Conservation (phyloP, 2,888 invertebrate genomes). For the Clunio marinus region DNA sequence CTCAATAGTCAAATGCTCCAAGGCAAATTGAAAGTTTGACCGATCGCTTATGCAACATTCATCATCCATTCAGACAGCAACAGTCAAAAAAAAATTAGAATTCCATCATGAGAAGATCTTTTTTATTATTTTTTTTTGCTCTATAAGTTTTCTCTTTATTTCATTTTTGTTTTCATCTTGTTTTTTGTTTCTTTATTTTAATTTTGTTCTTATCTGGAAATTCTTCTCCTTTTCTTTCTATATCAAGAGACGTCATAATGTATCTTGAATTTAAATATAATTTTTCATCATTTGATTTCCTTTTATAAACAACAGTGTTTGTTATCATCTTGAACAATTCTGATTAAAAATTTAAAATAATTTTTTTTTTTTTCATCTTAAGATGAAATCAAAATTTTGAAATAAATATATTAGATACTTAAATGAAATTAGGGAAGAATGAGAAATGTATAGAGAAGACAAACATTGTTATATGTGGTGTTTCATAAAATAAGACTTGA, state of each 20-base stretch:
- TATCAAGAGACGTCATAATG: neutral
- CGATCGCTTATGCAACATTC: conserved; percentile 25
- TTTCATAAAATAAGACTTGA: too few relatives aligned
- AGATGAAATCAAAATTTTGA: neutral
- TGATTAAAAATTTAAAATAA: conserved; percentile 9
- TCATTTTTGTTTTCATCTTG: conserved; percentile 26
- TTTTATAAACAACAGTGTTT: conserved; percentile 35
- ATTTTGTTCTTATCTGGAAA: too few relatives aligned
- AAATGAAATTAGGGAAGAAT: neutral
- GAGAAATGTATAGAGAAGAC: conserved; percentile 13
- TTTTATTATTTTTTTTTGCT: conserved; percentile 20
- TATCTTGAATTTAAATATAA: conserved; percentile 11
- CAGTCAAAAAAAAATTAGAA: neutral
- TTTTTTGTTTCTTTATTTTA: neutral
- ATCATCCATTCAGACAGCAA: conserved; percentile 34
- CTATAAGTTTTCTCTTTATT: conserved; percentile 37
- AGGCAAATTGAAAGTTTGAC: conserved; percentile 12
- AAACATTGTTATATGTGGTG: conserved; percentile 10
- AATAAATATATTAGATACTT: neutral
- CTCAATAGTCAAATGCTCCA: neutral
- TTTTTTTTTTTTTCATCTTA: conserved; percentile 10
- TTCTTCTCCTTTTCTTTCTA: neutral
- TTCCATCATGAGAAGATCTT: neutral
- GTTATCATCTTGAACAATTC: neutral
- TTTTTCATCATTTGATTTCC: too few relatives aligned